These are phyloP conservation scores for Brachionus koreanus DNA, from an alignment of 1,140 invertebrate species.

Conservation along the genomic window DNA sequence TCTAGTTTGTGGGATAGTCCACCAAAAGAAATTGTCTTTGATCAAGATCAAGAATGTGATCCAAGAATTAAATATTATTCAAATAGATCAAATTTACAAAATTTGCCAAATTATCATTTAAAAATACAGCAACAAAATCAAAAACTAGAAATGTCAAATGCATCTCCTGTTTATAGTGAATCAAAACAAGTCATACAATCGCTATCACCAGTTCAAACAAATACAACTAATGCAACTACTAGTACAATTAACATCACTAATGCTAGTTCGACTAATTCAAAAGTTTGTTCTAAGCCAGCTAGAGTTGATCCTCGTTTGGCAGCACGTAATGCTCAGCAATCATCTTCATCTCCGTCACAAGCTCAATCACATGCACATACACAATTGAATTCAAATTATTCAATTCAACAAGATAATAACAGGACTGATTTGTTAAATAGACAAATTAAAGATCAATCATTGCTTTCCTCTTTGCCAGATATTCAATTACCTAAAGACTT, in stretches of 20 bases:
- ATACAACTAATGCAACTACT: neutral
- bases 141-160: neutral
- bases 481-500: constrained; percentile 23
- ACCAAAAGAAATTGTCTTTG: neutral
- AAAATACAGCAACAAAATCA: constrained; percentile 29
- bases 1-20: constrained; percentile 15
- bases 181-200: neutral
- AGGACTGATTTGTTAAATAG: neutral
- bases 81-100: constrained; percentile 36
- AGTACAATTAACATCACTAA: neutral
- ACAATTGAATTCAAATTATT: neutral
- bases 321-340: neutral
- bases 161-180: constrained; percentile 14
- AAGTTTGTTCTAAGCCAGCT: neutral
- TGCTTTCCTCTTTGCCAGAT: constrained; percentile 9
- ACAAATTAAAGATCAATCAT: neutral
- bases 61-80: constrained; percentile 28
- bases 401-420: neutral
- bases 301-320: constrained; percentile 13
- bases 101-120: constrained; percentile 24
- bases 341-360: neutral
- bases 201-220: neutral
- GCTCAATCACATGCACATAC: neutral
- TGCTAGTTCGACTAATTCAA: neutral
- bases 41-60: constrained; percentile 15